These are phyloP conservation scores for Arenicola marina DNA, from an alignment of 2,888 invertebrate genomes.

Conservation along the genomic window DNA sequence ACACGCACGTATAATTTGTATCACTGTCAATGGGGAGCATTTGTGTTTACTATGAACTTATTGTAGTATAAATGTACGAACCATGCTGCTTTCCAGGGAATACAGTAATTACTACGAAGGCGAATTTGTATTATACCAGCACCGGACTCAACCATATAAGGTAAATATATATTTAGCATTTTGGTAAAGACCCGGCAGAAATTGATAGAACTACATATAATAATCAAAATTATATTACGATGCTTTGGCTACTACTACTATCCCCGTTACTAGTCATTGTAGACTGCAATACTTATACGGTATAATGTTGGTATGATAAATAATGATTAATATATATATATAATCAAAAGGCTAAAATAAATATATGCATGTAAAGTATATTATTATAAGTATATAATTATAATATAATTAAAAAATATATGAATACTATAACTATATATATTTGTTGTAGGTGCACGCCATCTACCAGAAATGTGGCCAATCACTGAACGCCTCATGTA, in stretches of 20 bases:
- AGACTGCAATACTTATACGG: neutral
- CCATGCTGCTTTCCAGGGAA: conserved; percentile 16
- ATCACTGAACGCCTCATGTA: conserved; percentile 30
- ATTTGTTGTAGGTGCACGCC: conserved; percentile 26
- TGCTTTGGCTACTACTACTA: too few relatives aligned
- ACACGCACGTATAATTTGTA: neutral
- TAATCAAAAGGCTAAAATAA: neutral
- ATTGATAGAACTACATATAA: too few relatives aligned
- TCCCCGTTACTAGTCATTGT: too few relatives aligned
- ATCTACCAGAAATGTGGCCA: conserved; percentile 30
- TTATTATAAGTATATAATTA: neutral
- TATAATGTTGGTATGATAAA: neutral
- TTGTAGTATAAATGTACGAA: neutral
- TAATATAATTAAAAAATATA: neutral
- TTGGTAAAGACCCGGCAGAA: too few relatives aligned
- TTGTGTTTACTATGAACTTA: neutral
- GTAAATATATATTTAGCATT: too few relatives aligned
- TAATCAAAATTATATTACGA: too few relatives aligned
- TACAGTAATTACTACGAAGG: conserved; percentile 36
- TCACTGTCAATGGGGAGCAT: neutral
- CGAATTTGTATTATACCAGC: conserved; percentile 35
- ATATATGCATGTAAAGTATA: neutral
- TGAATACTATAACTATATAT: neutral
- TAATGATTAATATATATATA: neutral
- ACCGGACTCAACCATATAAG: too few relatives aligned